Evolutionary conservation across 2,888 invertebrate genomes (phyloP).

Genomic region (Agrotis segetum): DNA sequence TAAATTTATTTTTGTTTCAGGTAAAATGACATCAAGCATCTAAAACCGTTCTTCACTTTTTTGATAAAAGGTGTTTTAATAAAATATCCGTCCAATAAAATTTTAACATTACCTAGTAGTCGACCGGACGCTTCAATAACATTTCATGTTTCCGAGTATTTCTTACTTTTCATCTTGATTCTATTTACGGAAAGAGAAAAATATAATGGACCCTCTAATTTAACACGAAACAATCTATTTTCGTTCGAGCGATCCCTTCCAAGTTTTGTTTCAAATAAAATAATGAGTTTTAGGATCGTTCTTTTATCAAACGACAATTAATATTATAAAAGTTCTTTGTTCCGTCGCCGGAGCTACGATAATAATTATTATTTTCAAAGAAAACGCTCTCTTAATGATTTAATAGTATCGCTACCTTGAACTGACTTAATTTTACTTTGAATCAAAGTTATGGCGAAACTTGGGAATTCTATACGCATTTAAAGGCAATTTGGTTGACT

Average conservation of each 20-base stretch:
- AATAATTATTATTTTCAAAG: slow-evolving; percentile 49
- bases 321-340: slow-evolving; percentile 59
- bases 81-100: neutral
- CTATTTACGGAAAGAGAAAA: slow-evolving; percentile 35
- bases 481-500: slow-evolving; percentile 29
- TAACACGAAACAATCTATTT: slow-evolving; percentile 51
- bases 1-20: slow-evolving; percentile 56
- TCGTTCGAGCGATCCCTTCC: slow-evolving; percentile 19
- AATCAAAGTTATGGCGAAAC: slow-evolving; percentile 40
- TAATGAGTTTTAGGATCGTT: slow-evolving; percentile 52
- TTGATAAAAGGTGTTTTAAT: slow-evolving; percentile 21
- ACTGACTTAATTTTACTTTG: slow-evolving; percentile 38
- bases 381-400: slow-evolving; percentile 39
- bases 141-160: slow-evolving; percentile 10
- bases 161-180: slow-evolving; percentile 16
- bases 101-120: slow-evolving; percentile 19
- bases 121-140: slow-evolving; percentile 13
- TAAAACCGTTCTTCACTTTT: slow-evolving; percentile 3
- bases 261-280: slow-evolving; percentile 43
- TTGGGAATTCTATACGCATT: slow-evolving; percentile 33
- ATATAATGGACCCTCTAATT: slow-evolving; percentile 24
- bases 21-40: slow-evolving; percentile 36
- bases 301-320: slow-evolving; percentile 62
- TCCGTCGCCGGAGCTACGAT: slow-evolving; percentile 33
- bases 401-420: slow-evolving; percentile 27